Base-by-base conservation (phyloP, 2,113 vertebrate species). In the Alces alces region DNA sequence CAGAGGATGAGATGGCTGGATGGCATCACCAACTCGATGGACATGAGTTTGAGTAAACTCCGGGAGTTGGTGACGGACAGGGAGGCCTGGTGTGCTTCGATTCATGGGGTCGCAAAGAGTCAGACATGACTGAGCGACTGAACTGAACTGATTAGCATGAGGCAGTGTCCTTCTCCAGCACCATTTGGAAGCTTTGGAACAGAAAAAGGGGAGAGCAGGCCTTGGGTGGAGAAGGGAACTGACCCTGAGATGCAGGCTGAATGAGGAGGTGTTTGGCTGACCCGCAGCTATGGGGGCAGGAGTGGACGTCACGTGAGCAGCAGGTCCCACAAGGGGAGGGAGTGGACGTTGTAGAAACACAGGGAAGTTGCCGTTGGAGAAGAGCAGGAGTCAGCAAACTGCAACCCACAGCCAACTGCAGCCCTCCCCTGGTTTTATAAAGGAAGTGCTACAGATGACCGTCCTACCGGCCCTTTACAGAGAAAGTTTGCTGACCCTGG, bases 211-310 rank as follows among this genome's bases (percentile, higher is more conserved):
- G 79, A 43, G 33, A 73, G 14, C 25, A 33, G 64, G 45, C 36
- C 30, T 36, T 47, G 36, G 76, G 45, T 15, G 23, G 52, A 57
- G 52, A 55, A 36, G 78, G 84, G 33, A 33, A 21, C 39, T 15
- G 70, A 55, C 91, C 57, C 0, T 3, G 61, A 76, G 64, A 23
- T 45, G 70, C 55, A 39, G 64, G 43, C 33, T n/a, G 55, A 57
- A 8, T 1, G 9, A 47, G 73, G 45, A 39, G n/a, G 33, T 17
- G 2, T 27, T 7, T 47, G 30, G 19, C 50, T 6, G 45, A 21
- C 61, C 4, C 1, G 7, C 23, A 50, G 57, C 84, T 25, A 1
- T 0, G 7, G 27, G 39, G 85, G 45, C 8, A 1, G 78, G 4
- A 47, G 28, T 50, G 45, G 76, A 30, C 7, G 9, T 89, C 85